phyloP scores from a whole-genome alignment of 2,797 vertebrate species.

The Cetoscarus ocellatus region DNA sequence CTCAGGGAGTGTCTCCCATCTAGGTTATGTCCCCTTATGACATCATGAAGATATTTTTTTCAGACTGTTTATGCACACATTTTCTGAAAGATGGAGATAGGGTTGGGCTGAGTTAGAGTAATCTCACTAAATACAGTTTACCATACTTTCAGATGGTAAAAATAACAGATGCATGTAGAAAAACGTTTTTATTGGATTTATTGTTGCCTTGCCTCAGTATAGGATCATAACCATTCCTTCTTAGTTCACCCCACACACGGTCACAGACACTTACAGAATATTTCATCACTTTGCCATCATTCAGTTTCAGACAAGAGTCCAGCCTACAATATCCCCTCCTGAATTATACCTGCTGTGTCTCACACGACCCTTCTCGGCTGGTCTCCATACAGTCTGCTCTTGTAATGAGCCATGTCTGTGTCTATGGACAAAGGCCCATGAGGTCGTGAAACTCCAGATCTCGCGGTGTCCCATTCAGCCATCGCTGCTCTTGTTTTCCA shows the following conservation, averaged over 20 bases:
- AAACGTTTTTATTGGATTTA: constrained; percentile 2
- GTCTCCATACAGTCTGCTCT: constrained; percentile 41
- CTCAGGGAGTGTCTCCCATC: too few relatives aligned
- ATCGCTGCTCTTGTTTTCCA: constrained; percentile 73
- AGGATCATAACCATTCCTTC: constrained; percentile 14
- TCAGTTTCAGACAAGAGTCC: constrained; percentile 41
- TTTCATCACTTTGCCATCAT: constrained; percentile 59
- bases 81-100: too few relatives aligned
- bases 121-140: too few relatives aligned
- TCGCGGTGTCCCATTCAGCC: constrained; percentile 64
- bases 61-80: too few relatives aligned
- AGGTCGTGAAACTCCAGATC: constrained; percentile 70
- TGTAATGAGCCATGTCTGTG: constrained; percentile 67
- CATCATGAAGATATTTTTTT: too few relatives aligned
- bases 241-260: constrained; percentile 3
- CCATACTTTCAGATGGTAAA: neutral
- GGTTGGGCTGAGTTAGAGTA: too few relatives aligned
- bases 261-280: constrained; percentile 44
- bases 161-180: neutral
- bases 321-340: constrained; percentile 20
- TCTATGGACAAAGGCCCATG: constrained; percentile 46
- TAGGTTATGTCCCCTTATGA: too few relatives aligned
- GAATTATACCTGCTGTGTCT: constrained; percentile 46
- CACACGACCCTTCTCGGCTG: constrained; percentile 34
- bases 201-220: neutral